These are phyloP conservation scores for Delphinapterus leucas DNA, from an alignment of 2,113 vertebrate species.

Conservation along the genomic window DNA sequence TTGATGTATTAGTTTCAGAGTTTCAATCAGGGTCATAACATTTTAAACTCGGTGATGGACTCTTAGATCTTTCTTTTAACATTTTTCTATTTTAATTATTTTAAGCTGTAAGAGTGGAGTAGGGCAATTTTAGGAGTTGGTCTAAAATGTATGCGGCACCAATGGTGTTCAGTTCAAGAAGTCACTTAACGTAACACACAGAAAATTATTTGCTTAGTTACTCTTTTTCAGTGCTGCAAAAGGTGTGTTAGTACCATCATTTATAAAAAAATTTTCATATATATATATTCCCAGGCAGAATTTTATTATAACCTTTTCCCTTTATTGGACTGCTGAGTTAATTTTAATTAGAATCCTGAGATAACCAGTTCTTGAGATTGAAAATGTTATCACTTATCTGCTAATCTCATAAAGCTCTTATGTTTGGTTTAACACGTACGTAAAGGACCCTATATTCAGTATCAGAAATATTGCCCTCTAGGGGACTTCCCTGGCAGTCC, in stretches of 20 bases:
- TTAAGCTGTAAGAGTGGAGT: background rate
- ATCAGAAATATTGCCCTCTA: background rate
- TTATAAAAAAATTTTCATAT: background rate
- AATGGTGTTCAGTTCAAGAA: background rate
- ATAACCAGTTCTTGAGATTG: background rate
- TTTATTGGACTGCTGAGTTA: background rate
- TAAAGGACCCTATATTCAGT: background rate
- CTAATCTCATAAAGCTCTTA: background rate
- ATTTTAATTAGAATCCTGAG: background rate
- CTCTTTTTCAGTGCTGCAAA: background rate
- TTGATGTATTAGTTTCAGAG: constrained; percentile 32
- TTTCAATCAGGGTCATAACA: background rate
- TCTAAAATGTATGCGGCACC: background rate
- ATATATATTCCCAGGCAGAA: rapidly evolving
- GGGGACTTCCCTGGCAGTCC: too few species aligned
- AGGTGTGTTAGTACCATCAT: background rate
- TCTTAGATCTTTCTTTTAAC: constrained; percentile 23
- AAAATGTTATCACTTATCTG: background rate
- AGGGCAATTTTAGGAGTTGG: background rate
- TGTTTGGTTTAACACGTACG: background rate
- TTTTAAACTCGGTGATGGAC: background rate
- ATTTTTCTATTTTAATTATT: constrained; percentile 60
- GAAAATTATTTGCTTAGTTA: background rate
- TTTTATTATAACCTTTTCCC: background rate
- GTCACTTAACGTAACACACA: background rate